A percentile compares a stretch with the other conserved stretches of the same genome.
Evolutionary conservation across 1,140 invertebrate genomes (phyloP).

Genomic region (Platyscapa corneri): DNA sequence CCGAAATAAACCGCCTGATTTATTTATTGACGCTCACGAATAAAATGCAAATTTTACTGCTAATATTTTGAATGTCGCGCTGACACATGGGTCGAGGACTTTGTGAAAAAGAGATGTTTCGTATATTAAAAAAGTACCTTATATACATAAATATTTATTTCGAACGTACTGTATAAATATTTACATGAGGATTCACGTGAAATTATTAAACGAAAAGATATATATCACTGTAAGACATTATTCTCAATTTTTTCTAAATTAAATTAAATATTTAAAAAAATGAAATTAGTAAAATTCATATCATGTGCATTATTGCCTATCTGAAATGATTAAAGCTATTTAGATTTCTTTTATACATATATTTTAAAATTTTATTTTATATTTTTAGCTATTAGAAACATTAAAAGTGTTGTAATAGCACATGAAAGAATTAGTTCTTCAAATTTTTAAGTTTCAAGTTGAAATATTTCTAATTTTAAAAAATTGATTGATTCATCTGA

Average conservation of each 20-base stretch:
- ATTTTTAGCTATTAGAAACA: not conserved
- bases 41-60: not conserved
- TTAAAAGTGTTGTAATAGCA: not conserved
- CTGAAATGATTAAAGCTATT: not conserved
- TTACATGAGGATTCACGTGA: not conserved
- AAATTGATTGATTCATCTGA: not conserved
- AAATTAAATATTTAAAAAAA: not conserved
- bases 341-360: not conserved
- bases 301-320: not conserved
- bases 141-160: not conserved
- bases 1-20: not conserved
- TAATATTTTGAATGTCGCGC: not conserved
- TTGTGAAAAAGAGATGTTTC: not conserved
- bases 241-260: not conserved
- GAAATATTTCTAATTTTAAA: slow-evolving; percentile 1
- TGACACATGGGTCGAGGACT: not conserved
- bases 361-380: not conserved
- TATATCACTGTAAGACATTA: not conserved
- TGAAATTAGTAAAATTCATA: not conserved
- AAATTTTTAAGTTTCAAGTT: not conserved
- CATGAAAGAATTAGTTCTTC: not conserved
- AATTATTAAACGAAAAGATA: not conserved
- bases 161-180: not conserved
- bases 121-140: not conserved
- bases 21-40: not conserved